phyloP scores from a whole-genome alignment of 2,113 vertebrate genomes.

The Puffinus mauretanicus region DNA sequence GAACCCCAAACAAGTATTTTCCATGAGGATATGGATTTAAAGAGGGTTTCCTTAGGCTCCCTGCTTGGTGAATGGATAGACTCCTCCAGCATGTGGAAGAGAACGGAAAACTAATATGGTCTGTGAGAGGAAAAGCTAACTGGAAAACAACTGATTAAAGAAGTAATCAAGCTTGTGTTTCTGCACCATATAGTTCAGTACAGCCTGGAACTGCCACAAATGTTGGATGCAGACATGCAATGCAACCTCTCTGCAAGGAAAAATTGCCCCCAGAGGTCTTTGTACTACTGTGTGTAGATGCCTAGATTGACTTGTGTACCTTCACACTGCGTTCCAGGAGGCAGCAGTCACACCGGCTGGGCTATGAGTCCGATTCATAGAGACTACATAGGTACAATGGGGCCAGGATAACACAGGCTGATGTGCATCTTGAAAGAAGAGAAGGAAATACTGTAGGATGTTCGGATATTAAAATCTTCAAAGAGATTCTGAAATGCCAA shows the following conservation, averaged over 20 bases:
- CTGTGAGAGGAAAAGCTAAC: not conserved
- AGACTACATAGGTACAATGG: not conserved
- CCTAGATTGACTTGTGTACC: not conserved
- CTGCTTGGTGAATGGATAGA: not conserved
- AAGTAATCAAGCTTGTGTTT: not conserved
- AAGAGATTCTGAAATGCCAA: not conserved
- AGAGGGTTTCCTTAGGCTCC: not conserved
- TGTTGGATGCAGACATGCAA: not conserved
- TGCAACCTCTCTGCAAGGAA: not conserved
- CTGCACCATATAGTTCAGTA: not conserved
- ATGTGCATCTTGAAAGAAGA: not conserved
- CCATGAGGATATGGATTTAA: not conserved
- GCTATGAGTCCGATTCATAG: not conserved
- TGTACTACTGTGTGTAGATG: rapidly evolving
- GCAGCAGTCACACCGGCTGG: not conserved
- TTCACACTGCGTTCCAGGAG: not conserved
- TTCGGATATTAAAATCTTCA: not conserved
- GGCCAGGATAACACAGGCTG: not conserved
- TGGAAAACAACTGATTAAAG: not conserved
- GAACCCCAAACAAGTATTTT: not conserved
- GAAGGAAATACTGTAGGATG: not conserved
- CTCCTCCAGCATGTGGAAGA: not conserved
- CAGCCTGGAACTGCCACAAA: not conserved
- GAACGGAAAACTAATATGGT: not conserved
- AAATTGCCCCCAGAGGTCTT: not conserved